phyloP scores from a whole-genome alignment of 2,888 invertebrate species.

The Lagria hirta region DNA sequence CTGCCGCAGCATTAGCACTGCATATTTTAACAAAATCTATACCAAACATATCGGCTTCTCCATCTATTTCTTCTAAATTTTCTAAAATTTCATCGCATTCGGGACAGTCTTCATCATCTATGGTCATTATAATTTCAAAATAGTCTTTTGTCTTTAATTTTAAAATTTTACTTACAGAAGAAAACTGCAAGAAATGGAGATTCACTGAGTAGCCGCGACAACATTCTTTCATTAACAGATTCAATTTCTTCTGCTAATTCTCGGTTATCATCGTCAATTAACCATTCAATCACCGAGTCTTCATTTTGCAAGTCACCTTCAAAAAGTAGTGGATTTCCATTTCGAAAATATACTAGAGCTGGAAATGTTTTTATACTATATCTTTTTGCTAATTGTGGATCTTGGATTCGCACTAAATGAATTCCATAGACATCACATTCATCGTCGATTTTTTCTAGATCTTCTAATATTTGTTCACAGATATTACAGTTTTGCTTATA shows the following conservation, averaged over 20 bases:
- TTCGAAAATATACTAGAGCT: slow-evolving; percentile 84
- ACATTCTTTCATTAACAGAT: slow-evolving; percentile 87
- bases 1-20: slow-evolving; percentile 77
- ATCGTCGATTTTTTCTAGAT: slow-evolving; percentile 85
- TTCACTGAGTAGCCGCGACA: slow-evolving; percentile 79
- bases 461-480: slow-evolving; percentile 86
- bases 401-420: slow-evolving; percentile 90
- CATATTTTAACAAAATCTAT: slow-evolving; percentile 93
- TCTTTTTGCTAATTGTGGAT: slow-evolving; percentile 84
- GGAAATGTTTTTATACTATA: slow-evolving; percentile 95
- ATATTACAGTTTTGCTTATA: slow-evolving; percentile 91
- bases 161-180: slow-evolving; percentile 79
- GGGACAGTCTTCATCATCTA: slow-evolving; percentile 87
- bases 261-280: slow-evolving; percentile 89
- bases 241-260: slow-evolving; percentile 93
- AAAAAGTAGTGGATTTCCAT: slow-evolving; percentile 84
- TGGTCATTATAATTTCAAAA: slow-evolving; percentile 19
- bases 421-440: slow-evolving; percentile 92
- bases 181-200: slow-evolving; percentile 88
- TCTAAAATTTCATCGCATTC: slow-evolving; percentile 90
- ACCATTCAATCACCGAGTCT: slow-evolving; percentile 88
- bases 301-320: slow-evolving; percentile 93
- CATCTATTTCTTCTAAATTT: slow-evolving; percentile 90
- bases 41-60: slow-evolving; percentile 90
- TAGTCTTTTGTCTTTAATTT: slow-evolving; percentile 3